A percentile compares a stretch with the other conserved stretches of the same genome.
Conservation (phyloP, 2,797 vertebrate species). For the Lemur catta region DNA sequence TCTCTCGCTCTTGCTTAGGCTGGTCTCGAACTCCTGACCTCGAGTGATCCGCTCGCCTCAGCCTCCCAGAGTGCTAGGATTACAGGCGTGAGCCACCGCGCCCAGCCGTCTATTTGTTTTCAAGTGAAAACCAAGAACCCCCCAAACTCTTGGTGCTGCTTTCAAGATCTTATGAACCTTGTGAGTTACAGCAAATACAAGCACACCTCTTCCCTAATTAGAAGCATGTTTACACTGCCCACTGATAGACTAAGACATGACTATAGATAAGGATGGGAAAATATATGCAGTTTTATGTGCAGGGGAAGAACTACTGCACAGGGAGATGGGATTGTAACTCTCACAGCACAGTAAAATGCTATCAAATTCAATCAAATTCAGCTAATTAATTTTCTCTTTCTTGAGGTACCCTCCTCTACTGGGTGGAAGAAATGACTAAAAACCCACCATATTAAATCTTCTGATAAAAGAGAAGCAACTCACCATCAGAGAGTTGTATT, state of each 20-base stretch:
- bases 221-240: conserved; percentile 18
- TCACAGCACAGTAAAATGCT: not conserved
- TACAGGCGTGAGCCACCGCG: too few relatives aligned
- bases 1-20: too few relatives aligned
- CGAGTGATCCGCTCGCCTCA: too few relatives aligned
- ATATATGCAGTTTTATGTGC: not conserved
- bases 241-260: not conserved
- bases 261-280: not conserved
- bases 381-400: conserved; percentile 21
- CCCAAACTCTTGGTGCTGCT: not conserved
- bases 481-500: conserved; percentile 43
- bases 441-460: not conserved
- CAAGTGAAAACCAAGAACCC: conserved; percentile 22
- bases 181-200: conserved; percentile 13
- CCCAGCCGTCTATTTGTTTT: not conserved
- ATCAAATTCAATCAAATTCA: conserved; percentile 24
- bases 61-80: too few relatives aligned
- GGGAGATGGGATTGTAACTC: not conserved
- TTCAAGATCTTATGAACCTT: conserved; percentile 43
- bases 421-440: conserved; percentile 25
- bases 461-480: conserved; percentile 58
- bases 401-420: not conserved
- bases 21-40: too few relatives aligned
- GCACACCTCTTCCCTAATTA: conserved; percentile 3
- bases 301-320: not conserved